Conservation (phyloP, 2,797 vertebrate genomes). For the Leptodactylus fallax region DNA sequence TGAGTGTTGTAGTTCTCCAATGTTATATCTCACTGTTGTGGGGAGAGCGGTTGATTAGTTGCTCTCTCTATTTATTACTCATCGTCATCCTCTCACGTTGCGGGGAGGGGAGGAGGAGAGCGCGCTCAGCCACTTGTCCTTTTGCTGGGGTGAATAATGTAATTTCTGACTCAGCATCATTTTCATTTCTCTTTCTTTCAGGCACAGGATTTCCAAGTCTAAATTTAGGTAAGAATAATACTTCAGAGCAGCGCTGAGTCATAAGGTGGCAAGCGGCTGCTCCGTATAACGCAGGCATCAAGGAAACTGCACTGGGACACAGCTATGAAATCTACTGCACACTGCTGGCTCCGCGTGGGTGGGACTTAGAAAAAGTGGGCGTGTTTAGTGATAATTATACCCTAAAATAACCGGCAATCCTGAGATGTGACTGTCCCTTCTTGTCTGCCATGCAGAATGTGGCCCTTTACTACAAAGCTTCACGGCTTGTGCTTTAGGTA, state of each 20-base stretch:
- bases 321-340: no score
- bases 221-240: slow-evolving; percentile 95
- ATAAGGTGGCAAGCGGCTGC: background rate
- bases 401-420: no score
- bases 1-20: background rate
- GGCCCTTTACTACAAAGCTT: no score
- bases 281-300: background rate
- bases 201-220: slow-evolving; percentile 99
- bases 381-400: no score
- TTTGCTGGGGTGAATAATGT: slow-evolving; percentile 30
- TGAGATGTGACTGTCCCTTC: no score
- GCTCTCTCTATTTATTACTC: background rate
- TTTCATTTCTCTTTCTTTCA: slow-evolving; percentile 87
- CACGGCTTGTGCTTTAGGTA: no score
- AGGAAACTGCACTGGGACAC: background rate
- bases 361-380: background rate
- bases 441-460: no score
- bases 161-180: slow-evolving; percentile 53
- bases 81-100: background rate
- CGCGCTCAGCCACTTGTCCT: slow-evolving; percentile 26
- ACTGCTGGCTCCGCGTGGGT: background rate
- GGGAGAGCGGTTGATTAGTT: no score
- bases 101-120: slow-evolving; percentile 25
- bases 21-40: no score
- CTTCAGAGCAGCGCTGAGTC: background rate